Evolutionary conservation across 2,113 vertebrate species (phyloP).

Genomic region (Spheniscus mendiculus): DNA sequence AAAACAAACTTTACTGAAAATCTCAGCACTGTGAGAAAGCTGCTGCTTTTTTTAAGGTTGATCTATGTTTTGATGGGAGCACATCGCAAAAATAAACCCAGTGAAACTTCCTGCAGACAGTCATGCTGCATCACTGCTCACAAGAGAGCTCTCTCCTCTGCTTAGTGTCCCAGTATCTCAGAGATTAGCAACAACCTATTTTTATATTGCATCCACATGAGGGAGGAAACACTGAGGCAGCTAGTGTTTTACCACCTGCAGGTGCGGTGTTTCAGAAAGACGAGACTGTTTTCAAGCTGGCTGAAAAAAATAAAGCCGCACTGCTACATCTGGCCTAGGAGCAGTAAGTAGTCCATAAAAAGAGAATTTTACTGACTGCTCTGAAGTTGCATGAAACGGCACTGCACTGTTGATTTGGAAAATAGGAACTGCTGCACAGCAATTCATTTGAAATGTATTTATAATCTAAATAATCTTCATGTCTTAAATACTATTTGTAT

Average conservation of each 20-base stretch:
- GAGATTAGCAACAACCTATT: slow-evolving; percentile 66
- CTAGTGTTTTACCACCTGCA: neutral
- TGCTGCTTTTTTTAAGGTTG: neutral
- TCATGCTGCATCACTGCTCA: neutral
- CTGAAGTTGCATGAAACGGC: neutral
- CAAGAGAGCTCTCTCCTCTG: neutral
- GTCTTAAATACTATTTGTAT: neutral
- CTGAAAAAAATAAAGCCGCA: neutral
- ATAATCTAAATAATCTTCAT: neutral
- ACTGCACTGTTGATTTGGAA: neutral
- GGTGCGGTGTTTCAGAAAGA: neutral
- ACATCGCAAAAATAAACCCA: neutral
- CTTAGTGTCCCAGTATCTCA: neutral
- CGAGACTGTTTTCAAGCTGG: neutral
- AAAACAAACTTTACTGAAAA: neutral
- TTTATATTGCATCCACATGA: slow-evolving; percentile 19
- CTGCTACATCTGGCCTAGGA: neutral
- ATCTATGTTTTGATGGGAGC: neutral
- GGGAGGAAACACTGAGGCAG: slow-evolving; percentile 21
- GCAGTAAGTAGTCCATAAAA: neutral
- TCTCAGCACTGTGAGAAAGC: neutral
- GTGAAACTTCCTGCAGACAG: neutral
- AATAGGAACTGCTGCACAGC: neutral
- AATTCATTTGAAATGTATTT: neutral
- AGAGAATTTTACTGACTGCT: neutral